phyloP scores from a whole-genome alignment of 2,888 invertebrate genomes.

The Andrena camellia region DNA sequence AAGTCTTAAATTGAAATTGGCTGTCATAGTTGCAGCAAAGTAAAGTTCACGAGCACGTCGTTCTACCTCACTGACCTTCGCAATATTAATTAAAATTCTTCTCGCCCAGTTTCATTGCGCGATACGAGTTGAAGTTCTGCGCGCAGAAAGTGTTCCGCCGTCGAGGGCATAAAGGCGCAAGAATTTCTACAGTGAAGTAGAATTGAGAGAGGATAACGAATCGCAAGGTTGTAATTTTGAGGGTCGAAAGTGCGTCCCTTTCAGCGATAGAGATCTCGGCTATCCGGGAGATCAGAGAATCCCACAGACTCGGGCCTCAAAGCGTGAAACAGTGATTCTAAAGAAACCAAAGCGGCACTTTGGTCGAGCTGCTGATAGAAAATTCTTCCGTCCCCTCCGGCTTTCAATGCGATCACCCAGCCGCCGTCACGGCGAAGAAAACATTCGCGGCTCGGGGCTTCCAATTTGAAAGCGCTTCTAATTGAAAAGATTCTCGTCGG shows the following conservation, averaged over 20 bases:
- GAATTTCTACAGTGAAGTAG: neutral
- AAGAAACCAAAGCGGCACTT: slow-evolving; percentile 21
- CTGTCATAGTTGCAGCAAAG: neutral
- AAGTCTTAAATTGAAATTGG: neutral
- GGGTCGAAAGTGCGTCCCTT: slow-evolving; percentile 16
- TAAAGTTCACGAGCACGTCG: neutral
- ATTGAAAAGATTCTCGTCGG: slow-evolving; percentile 37
- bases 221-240: neutral
- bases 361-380: slow-evolving; percentile 19
- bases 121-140: neutral
- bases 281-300: slow-evolving; percentile 23
- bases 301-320: slow-evolving; percentile 10
- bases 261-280: slow-evolving; percentile 1
- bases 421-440: neutral
- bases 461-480: slow-evolving; percentile 28
- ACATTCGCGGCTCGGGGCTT: neutral
- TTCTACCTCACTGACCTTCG: neutral
- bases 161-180: neutral
- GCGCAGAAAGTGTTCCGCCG: neutral
- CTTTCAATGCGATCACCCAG: neutral
- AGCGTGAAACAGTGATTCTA: slow-evolving; percentile 22
- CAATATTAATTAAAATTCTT: neutral
- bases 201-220: slow-evolving; percentile 17
- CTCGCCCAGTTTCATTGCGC: no score
- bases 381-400: slow-evolving; percentile 16